phyloP scores from a whole-genome alignment of 2,797 vertebrate genomes.

The Meriones psammophilus region DNA sequence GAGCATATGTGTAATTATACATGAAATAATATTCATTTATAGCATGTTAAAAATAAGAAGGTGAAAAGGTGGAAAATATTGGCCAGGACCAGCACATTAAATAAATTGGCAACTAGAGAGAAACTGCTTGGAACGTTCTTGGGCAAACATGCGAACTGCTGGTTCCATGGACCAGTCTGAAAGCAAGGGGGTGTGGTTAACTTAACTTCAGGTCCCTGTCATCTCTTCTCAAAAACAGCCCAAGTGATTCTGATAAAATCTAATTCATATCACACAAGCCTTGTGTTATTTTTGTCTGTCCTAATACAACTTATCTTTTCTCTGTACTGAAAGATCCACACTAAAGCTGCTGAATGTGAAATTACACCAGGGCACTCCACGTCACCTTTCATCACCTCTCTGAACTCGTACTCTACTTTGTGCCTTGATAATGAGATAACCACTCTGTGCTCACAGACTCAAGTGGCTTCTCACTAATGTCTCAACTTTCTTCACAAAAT shows the following conservation, averaged over 20 bases:
- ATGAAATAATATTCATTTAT: not conserved
- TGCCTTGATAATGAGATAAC: not conserved
- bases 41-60: not conserved
- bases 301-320: not conserved
- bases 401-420: not conserved
- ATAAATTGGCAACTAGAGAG: not conserved
- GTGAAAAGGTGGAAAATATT: not conserved
- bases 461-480: not conserved
- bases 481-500: conserved; percentile 1
- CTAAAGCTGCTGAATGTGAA: not conserved
- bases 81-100: not conserved
- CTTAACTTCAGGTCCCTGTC: not conserved
- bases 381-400: not conserved
- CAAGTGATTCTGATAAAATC: not conserved
- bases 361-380: not conserved
- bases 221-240: not conserved
- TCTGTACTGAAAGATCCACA: not conserved
- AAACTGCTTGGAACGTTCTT: not conserved
- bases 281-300: not conserved
- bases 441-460: not conserved
- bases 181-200: not conserved
- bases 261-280: not conserved
- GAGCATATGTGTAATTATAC: too few relatives aligned
- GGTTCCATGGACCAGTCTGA: not conserved
- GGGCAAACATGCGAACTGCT: not conserved